Evolutionary conservation across 1,140 invertebrate species (phyloP).

Genomic region (Ceratina calcarata): DNA sequence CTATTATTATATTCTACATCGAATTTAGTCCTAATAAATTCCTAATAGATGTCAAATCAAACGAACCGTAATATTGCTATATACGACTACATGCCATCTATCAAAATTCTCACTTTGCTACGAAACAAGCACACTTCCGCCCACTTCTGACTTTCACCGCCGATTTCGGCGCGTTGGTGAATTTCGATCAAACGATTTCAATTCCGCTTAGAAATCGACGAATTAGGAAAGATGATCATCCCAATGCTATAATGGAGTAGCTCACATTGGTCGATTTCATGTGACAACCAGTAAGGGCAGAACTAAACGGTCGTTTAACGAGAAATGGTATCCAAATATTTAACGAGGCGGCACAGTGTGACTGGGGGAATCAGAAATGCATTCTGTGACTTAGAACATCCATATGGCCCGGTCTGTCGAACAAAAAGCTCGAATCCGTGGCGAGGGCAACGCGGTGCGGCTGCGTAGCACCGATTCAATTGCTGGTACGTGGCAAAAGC

Average conservation of each 20-base stretch:
- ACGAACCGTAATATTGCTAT: not conserved
- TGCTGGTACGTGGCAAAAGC: constrained; percentile 47
- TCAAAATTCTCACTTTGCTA: not conserved
- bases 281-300: not conserved
- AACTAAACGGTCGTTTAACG: constrained; percentile 42
- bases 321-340: constrained; percentile 40
- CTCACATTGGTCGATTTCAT: not conserved
- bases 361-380: constrained; percentile 23
- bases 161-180: constrained; percentile 12
- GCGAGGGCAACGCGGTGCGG: constrained; percentile 11
- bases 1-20: too few relatives aligned
- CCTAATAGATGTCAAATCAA: constrained; percentile 1
- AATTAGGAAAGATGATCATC: not conserved
- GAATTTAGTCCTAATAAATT: too few relatives aligned
- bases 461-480: constrained; percentile 38
- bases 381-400: constrained; percentile 35
- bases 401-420: constrained; percentile 56
- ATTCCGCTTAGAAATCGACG: not conserved
- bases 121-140: constrained; percentile 1
- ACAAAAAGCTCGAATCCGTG: constrained; percentile 56
- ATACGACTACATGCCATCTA: not conserved
- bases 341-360: constrained; percentile 34
- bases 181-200: not conserved
- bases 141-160: constrained; percentile 40
- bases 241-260: not conserved